These are phyloP conservation scores for Drosophila prosaltans DNA, from an alignment of 1,140 invertebrate species.

Conservation along the genomic window DNA sequence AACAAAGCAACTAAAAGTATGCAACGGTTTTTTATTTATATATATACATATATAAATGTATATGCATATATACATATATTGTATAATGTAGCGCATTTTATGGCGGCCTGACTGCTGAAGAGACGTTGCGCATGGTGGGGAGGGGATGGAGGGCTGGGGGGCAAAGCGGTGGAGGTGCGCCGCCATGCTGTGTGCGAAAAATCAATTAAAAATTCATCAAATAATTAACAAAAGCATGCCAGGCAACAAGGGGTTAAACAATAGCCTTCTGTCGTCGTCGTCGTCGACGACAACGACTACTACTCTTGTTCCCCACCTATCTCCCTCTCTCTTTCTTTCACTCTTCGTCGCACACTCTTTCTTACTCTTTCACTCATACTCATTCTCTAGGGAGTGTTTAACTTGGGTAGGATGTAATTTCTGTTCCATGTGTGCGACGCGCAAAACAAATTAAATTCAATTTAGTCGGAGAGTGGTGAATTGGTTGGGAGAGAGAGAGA, in stretches of 20 bases:
- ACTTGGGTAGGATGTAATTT: conserved; percentile 69
- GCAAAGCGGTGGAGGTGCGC: conserved; percentile 12
- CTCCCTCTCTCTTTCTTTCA: conserved; percentile 29
- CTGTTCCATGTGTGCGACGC: conserved; percentile 63
- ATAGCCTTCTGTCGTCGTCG: conserved; percentile 48
- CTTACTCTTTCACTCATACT: conserved; percentile 19
- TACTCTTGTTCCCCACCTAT: conserved; percentile 6
- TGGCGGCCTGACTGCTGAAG: conserved; percentile 26
- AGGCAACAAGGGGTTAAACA: conserved; percentile 73
- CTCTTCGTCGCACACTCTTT: conserved; percentile 1
- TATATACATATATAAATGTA: conserved; percentile 12
- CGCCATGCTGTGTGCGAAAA: conserved; percentile 79
- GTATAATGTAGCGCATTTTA: conserved; percentile 54
- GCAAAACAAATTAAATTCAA: conserved; percentile 82
- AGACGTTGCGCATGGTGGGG: too few species aligned
- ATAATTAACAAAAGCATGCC: conserved; percentile 82
- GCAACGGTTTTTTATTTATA: conserved; percentile 58
- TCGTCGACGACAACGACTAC: conserved; percentile 1
- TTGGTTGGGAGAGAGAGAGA: conserved; percentile 5
- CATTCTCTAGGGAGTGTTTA: conserved; percentile 70
- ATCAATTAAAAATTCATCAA: conserved; percentile 83
- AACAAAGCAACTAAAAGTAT: conserved; percentile 81
- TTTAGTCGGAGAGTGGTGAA: conserved; percentile 61
- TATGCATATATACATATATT: conserved; percentile 14
- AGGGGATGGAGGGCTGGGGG: not conserved